These are phyloP conservation scores for Neocrepidodera transversa DNA, from an alignment of 2,888 invertebrate genomes.

Conservation along the genomic window DNA sequence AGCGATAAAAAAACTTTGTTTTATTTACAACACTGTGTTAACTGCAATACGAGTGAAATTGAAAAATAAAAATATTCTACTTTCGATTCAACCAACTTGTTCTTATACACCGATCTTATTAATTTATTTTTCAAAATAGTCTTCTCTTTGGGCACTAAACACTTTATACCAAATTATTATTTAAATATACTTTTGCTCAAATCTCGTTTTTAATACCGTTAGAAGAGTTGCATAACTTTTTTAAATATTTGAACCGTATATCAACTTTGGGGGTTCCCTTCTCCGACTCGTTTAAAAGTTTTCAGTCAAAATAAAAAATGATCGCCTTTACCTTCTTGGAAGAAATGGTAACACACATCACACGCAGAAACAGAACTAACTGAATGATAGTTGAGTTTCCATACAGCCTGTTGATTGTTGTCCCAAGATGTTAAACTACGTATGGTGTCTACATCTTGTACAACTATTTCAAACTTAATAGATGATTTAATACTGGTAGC, in stretches of 20 bases:
- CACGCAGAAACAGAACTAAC: conserved; percentile 30
- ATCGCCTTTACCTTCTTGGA: conserved; percentile 22
- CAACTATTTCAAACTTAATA: conserved; percentile 4
- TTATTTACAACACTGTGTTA: conserved; percentile 39
- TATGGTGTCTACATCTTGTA: conserved; percentile 42
- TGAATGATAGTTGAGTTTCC: conserved; percentile 29
- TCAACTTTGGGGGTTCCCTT: conserved; percentile 5
- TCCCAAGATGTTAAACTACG: conserved; percentile 29
- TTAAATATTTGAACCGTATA: conserved; percentile 9
- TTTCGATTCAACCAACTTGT: not conserved
- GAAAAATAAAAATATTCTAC: not conserved
- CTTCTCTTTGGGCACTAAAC: conserved; percentile 24
- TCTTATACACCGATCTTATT: not conserved
- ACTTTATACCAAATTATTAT: conserved; percentile 33
- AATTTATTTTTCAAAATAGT: conserved; percentile 6
- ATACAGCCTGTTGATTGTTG: conserved; percentile 44
- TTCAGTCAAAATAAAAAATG: conserved; percentile 30
- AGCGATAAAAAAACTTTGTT: conserved; percentile 45
- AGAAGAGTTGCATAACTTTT: conserved; percentile 15
- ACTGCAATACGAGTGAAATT: conserved; percentile 10
- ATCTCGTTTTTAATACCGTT: conserved; percentile 10
- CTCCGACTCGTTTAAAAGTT: conserved; percentile 20
- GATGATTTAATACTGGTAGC: not conserved
- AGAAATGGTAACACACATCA: conserved; percentile 28
- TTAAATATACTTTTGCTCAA: conserved; percentile 29